Conservation (phyloP, 92 coral and sea anemone genomes). For the Umimayanthus chanpuru region DNA sequence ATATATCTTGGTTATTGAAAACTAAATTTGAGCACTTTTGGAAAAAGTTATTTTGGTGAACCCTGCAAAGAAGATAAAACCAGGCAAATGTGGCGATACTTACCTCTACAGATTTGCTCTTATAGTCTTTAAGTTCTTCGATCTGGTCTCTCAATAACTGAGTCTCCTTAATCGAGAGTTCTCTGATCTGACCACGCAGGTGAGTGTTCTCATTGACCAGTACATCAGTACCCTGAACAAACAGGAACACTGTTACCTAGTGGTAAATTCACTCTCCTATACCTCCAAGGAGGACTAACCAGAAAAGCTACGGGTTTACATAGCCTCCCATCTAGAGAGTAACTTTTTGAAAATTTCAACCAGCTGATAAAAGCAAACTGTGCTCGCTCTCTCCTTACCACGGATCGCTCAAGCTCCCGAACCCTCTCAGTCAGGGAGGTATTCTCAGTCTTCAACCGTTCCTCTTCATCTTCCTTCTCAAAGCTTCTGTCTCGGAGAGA, state of each 20-base stretch:
- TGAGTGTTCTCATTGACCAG: slow-evolving; percentile 24
- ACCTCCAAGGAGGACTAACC: too few species aligned
- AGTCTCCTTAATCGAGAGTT: slow-evolving; percentile 27
- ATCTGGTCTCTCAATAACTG: slow-evolving; percentile 40
- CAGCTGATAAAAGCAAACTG: too few species aligned
- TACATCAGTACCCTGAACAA: slow-evolving; percentile 20
- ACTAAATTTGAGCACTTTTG: too few species aligned
- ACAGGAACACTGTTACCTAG: background rate
- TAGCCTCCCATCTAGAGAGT: too few species aligned
- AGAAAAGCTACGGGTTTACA: too few species aligned
- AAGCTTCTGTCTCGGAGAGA: background rate
- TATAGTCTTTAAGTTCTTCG: slow-evolving; percentile 36
- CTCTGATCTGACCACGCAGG: slow-evolving; percentile 30
- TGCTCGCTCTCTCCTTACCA: background rate
- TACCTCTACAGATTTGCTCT: slow-evolving; percentile 42
- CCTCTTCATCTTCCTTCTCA: background rate
- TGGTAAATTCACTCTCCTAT: background rate
- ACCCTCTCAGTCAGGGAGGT: background rate
- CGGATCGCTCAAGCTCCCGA: background rate
- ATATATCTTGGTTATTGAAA: too few species aligned
- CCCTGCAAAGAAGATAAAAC: background rate
- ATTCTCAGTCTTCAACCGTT: background rate
- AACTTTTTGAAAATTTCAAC: too few species aligned
- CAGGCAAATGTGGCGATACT: background rate
- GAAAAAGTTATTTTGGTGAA: too few species aligned